phyloP scores from a whole-genome alignment of 2,888 invertebrate genomes.

The Pyrrhosoma nymphula region DNA sequence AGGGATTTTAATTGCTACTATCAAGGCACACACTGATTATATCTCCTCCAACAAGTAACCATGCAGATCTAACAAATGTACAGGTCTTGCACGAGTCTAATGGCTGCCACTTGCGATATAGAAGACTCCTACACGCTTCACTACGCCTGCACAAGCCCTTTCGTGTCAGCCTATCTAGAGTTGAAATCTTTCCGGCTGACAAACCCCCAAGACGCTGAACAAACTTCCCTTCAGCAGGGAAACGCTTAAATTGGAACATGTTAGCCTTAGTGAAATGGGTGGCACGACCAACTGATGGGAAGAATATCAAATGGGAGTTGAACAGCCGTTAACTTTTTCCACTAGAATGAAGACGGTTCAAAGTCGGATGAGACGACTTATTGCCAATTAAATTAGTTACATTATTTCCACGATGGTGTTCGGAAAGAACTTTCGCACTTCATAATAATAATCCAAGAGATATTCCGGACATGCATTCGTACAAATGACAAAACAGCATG shows the following conservation, averaged over 20 bases:
- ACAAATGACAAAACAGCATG: too few relatives aligned
- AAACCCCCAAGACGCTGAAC: slow-evolving; percentile 25
- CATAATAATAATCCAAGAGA: too few relatives aligned
- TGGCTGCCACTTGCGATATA: slow-evolving; percentile 31
- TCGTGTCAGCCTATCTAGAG: slow-evolving; percentile 46
- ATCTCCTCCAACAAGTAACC: neutral
- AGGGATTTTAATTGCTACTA: neutral
- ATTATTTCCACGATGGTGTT: too few relatives aligned
- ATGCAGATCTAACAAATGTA: neutral
- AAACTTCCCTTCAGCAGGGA: slow-evolving; percentile 17
- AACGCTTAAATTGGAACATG: slow-evolving; percentile 62
- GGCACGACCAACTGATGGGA: slow-evolving; percentile 33
- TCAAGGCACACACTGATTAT: neutral
- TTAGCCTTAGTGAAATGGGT: slow-evolving; percentile 16
- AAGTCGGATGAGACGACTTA: neutral
- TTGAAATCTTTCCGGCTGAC: slow-evolving; percentile 60
- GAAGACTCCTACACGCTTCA: slow-evolving; percentile 51
- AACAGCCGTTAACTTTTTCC: neutral
- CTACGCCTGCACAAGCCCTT: slow-evolving; percentile 57
- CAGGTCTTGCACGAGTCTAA: neutral
- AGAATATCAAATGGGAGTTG: neutral
- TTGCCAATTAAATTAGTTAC: too few relatives aligned
- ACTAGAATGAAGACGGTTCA: neutral
- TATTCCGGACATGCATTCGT: too few relatives aligned
- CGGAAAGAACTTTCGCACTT: too few relatives aligned